Percentiles rank a stretch among this genome's conserved stretches.
phyloP scores from a whole-genome alignment of 2,888 invertebrate genomes.

The Pocota personata region DNA sequence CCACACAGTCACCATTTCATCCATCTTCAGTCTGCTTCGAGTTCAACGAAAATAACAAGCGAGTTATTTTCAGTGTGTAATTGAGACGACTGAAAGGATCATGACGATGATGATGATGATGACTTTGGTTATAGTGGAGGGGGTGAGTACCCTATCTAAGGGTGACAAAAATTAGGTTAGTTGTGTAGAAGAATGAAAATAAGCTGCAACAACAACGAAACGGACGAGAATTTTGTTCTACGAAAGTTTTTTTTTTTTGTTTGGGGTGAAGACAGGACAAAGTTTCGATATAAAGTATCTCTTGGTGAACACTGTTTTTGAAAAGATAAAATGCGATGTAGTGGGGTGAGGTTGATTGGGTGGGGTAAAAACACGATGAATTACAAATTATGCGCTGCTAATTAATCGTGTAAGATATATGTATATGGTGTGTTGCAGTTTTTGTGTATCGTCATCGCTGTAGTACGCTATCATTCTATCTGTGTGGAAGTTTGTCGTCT shows the following conservation, averaged over 20 bases:
- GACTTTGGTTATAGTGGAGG: not conserved
- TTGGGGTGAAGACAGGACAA: conserved; percentile 30
- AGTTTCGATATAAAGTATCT: conserved; percentile 55
- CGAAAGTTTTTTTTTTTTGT: not conserved
- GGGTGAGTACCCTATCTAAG: not conserved
- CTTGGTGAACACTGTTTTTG: conserved; percentile 32
- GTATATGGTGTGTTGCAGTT: conserved; percentile 20
- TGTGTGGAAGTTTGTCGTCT: conserved; percentile 48
- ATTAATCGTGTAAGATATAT: conserved; percentile 62
- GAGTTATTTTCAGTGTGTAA: conserved; percentile 25
- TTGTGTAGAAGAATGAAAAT: not conserved
- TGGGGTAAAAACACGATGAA: conserved; percentile 44
- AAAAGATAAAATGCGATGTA: conserved; percentile 43
- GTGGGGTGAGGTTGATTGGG: not conserved
- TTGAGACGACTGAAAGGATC: conserved; percentile 50
- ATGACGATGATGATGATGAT: conserved; percentile 13
- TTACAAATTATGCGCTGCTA: conserved; percentile 68
- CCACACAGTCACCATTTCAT: not conserved
- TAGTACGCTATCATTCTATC: not conserved
- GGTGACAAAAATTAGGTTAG: conserved; percentile 44
- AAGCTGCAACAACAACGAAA: not conserved
- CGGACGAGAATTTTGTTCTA: conserved; percentile 19
- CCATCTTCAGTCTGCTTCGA: not conserved
- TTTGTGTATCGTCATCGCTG: not conserved
- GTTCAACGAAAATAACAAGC: not conserved